These are phyloP conservation scores for Argyresthia goedartella DNA, from an alignment of 2,888 invertebrate genomes.

Conservation along the genomic window DNA sequence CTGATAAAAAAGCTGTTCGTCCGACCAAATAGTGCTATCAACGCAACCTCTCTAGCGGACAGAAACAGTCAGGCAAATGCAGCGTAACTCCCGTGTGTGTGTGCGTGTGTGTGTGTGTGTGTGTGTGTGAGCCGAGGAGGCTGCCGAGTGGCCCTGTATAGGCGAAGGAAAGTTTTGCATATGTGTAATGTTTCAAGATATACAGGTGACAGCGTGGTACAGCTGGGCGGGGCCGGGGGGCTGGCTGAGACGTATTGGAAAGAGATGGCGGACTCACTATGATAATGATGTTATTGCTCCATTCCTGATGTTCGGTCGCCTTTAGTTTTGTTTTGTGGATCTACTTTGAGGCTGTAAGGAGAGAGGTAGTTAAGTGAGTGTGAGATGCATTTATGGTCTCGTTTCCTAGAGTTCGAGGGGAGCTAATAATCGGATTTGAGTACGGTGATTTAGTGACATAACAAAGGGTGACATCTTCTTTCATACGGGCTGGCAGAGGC, in stretches of 20 bases:
- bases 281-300: conserved; percentile 70
- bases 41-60: not conserved
- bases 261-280: conserved; percentile 68
- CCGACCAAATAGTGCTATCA: no score
- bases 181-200: conserved; percentile 71
- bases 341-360: conserved; percentile 70
- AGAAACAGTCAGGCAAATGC: conserved; percentile 11
- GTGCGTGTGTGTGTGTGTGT: conserved; percentile 5
- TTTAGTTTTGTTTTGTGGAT: conserved; percentile 68
- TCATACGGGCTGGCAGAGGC: no score
- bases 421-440: conserved; percentile 57
- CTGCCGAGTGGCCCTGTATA: conserved; percentile 32
- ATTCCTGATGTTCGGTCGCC: conserved; percentile 64
- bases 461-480: no score
- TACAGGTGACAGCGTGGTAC: conserved; percentile 69
- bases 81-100: conserved; percentile 13
- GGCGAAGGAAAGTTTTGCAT: conserved; percentile 67
- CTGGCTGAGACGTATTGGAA: conserved; percentile 66
- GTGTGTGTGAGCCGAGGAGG: conserved; percentile 18
- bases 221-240: conserved; percentile 60
- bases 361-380: conserved; percentile 55
- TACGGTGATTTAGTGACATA: conserved; percentile 21
- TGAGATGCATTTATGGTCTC: conserved; percentile 67
- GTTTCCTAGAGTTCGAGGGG: conserved; percentile 41
- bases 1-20: no score